phyloP scores from a whole-genome alignment of 2,888 invertebrate species.

The Pollenia amentaria region DNA sequence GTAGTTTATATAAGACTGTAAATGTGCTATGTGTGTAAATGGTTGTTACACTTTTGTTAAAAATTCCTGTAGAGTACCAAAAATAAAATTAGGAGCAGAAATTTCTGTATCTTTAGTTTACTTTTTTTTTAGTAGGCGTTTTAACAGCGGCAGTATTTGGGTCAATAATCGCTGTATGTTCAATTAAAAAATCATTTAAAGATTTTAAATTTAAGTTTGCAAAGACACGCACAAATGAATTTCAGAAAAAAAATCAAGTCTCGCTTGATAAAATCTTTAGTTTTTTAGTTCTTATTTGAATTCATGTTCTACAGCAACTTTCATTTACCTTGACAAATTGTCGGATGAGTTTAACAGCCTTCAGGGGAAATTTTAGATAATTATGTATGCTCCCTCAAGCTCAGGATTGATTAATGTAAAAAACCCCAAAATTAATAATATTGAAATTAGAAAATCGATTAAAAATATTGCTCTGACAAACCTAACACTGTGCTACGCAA shows the following conservation, averaged over 20 bases:
- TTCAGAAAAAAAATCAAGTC: neutral
- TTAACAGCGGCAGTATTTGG: conserved; percentile 47
- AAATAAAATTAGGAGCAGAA: conserved; percentile 47
- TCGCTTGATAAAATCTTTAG: too few species aligned
- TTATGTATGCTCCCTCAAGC: neutral
- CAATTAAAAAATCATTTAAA: conserved; percentile 22
- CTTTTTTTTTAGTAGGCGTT: conserved; percentile 44
- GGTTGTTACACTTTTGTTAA: conserved; percentile 49
- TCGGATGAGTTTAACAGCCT: neutral
- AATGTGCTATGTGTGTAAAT: conserved; percentile 52
- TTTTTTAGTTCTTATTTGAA: too few species aligned
- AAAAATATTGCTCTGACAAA: too few species aligned
- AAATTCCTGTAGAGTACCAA: conserved; percentile 12
- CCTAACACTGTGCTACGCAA: too few species aligned
- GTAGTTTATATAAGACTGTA: neutral
- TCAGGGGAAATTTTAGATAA: neutral
- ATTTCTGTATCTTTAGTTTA: conserved; percentile 16
- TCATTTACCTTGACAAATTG: neutral
- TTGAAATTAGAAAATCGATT: too few species aligned
- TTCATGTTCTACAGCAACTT: too few species aligned
- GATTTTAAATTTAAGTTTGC: neutral
- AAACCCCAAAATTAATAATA: neutral
- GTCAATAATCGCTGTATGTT: conserved; percentile 55
- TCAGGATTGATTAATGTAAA: neutral
- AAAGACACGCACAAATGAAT: neutral